Percentiles rank a stretch among this genome's conserved stretches.
Conservation (phyloP, 2,113 vertebrate species). For the Hippocampus abdominalis region DNA sequence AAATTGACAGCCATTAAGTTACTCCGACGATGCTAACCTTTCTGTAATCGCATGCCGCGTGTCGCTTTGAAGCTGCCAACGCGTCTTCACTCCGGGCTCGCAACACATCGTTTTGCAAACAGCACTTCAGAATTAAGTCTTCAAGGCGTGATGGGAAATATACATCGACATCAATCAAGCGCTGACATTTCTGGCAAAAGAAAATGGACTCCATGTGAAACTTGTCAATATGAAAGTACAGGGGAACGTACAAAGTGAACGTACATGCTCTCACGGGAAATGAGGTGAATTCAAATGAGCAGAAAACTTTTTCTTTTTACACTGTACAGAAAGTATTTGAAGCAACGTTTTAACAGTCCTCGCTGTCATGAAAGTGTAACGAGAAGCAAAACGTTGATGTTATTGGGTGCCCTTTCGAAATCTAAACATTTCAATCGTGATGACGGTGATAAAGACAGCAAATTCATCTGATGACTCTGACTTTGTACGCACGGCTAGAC, state of each 20-base stretch:
- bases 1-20: constrained; percentile 53
- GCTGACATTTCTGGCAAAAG: constrained; percentile 1
- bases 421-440: background rate
- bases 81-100: constrained; percentile 28
- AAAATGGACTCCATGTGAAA: constrained; percentile 6
- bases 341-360: background rate
- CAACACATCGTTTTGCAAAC: constrained; percentile 15
- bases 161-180: constrained; percentile 5
- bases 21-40: constrained; percentile 43
- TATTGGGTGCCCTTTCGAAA: background rate
- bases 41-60: constrained; percentile 39
- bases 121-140: constrained; percentile 20
- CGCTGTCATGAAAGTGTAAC: background rate
- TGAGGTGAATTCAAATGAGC: background rate
- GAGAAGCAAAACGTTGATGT: background rate
- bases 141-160: background rate
- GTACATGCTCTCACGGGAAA: background rate
- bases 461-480: background rate
- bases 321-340: background rate
- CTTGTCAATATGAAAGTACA: background rate
- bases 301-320: background rate
- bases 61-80: constrained; percentile 37
- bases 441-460: background rate
- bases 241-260: background rate
- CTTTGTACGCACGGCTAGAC: constrained; percentile 39